A percentile compares a stretch with the other conserved stretches of the same genome.
Evolutionary conservation across 2,888 invertebrate genomes (phyloP).

Genomic region (Drosophila paramelanica): DNA sequence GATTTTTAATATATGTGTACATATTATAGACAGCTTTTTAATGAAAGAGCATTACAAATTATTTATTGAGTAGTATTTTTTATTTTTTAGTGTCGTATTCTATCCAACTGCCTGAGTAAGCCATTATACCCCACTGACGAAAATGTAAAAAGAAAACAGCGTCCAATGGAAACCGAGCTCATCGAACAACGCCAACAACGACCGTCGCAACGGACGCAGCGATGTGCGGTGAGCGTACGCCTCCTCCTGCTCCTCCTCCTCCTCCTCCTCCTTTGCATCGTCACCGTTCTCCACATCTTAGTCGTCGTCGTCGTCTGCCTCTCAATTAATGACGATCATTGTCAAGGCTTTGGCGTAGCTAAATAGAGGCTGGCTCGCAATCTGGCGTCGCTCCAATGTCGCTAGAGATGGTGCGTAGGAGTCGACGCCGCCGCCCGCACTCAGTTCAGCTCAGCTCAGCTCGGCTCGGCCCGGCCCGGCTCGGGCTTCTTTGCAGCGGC

Average conservation of each 20-base stretch:
- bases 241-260: neutral
- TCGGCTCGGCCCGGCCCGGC: conserved; percentile 9
- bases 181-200: conserved; percentile 57
- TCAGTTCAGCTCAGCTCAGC: conserved; percentile 9
- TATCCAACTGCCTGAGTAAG: neutral
- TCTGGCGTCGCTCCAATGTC: conserved; percentile 59
- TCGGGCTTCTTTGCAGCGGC: conserved; percentile 25
- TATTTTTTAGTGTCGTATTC: neutral
- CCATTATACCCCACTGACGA: neutral
- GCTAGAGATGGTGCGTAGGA: conserved; percentile 70
- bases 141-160: conserved; percentile 11
- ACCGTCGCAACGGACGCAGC: conserved; percentile 26
- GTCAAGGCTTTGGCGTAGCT: conserved; percentile 78
- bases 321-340: conserved; percentile 81
- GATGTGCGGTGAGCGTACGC: conserved; percentile 1
- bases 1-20: no score
- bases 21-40: no score
- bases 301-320: conserved; percentile 53
- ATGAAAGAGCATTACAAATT: no score
- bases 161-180: conserved; percentile 51
- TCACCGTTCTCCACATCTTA: conserved; percentile 3
- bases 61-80: no score
- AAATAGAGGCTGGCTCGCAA: conserved; percentile 74
- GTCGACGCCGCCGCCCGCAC: conserved; percentile 34
- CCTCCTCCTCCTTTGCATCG: neutral